Evolutionary conservation across 2,113 vertebrate genomes (phyloP).

Genomic region (Ciconia boyciana): DNA sequence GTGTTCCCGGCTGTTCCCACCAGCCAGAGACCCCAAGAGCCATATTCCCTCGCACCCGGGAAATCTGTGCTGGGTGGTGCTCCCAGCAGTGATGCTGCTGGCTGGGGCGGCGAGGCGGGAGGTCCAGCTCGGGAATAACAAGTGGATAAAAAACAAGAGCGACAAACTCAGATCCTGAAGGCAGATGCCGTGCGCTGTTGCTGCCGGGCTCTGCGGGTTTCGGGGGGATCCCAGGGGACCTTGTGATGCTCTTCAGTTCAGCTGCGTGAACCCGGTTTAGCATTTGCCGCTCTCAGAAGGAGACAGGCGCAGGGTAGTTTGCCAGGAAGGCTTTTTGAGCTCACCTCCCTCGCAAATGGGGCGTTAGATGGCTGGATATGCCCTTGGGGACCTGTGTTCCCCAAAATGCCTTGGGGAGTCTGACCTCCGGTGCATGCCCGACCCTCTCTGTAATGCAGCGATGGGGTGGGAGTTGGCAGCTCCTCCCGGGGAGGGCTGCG

Average conservation of each 20-base stretch:
- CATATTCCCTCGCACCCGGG: not conserved
- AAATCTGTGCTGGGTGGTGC: not conserved
- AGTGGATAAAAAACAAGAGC: not conserved
- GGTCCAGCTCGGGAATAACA: rapidly evolving
- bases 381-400: not conserved
- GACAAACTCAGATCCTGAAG: not conserved
- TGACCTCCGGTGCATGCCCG: rapidly evolving
- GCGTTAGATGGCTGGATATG: not conserved
- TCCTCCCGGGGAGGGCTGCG: not conserved
- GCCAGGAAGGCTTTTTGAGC: not conserved
- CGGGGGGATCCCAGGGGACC: not conserved
- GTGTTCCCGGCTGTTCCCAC: not conserved
- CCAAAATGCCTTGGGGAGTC: not conserved
- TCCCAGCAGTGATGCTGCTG: not conserved
- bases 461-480: rapidly evolving
- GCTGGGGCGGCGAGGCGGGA: rapidly evolving
- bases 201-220: not conserved
- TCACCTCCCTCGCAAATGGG: not conserved
- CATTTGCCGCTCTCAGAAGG: not conserved
- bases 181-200: not conserved
- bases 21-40: not conserved
- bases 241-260: not conserved
- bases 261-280: not conserved
- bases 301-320: not conserved
- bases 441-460: not conserved